Evolutionary conservation across 2,113 vertebrate species (phyloP), one percentile per base, ranked within the genome.

Genomic region (Brachionichthys hirsutus): DNA sequence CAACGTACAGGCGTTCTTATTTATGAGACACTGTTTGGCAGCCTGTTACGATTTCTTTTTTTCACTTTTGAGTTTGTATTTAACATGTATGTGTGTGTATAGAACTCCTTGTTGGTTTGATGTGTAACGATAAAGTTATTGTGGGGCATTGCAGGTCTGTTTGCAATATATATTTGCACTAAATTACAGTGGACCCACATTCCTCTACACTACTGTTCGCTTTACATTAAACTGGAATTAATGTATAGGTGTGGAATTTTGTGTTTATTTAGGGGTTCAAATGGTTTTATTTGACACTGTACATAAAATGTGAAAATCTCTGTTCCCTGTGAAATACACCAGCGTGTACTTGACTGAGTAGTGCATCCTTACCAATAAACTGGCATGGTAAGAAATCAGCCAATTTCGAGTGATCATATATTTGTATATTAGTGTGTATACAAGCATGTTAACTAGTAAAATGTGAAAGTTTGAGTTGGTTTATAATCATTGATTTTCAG

Each of bases 131-230:
- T 65, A 48, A 70, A 67, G 67, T 86, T 49, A 57, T 63, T 78
- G 62, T 81, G 63, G 78, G 67, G 72, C 80, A 76, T 82, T 80
- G 70, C 84, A 82, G 78, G 75, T 87, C 63, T 87, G 77, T 89
- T 84, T 57, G 77, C 88, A 82, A 73, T 91, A 85, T 90, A 90
- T 54, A 90, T 89, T 89, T 87, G 87, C 81, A 85, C 80, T 85
- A 78, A 76, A 77, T 73, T 61, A 46, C 84, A 81, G 19, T 82
- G 75, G 66, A 77, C 83, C 64, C 62, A 69, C 67, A 81, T 65
- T 80, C 73, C 74, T 84, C 53, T 60, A 77, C 72, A 81, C 70
- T 72, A 71, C 80, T 85, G 67, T 87, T 87, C 43, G 82, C 78
- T 85, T 91, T 87, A 77, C 77, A 89, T 89, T 89, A 89, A 88